These are phyloP conservation scores for Sinhomidia bicolor DNA, from an alignment of 2,888 invertebrate genomes.

Conservation along the genomic window DNA sequence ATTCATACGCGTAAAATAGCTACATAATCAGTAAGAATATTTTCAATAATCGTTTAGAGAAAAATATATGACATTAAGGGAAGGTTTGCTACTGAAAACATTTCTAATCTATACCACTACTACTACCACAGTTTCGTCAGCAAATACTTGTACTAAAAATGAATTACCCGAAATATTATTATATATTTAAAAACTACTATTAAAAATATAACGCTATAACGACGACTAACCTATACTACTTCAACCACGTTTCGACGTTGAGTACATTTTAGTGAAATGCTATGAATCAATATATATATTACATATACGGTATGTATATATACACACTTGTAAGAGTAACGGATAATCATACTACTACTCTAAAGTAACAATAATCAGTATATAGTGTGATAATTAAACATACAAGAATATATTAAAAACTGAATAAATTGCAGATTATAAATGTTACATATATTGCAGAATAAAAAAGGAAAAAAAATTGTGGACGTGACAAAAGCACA, in stretches of 20 bases:
- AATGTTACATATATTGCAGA: not conserved
- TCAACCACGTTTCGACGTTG: constrained; percentile 50
- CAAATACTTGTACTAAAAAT: constrained; percentile 46
- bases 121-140: not conserved
- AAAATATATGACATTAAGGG: not conserved
- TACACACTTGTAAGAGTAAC: not conserved
- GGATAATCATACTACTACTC: constrained; percentile 39
- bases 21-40: not conserved
- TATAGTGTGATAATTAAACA: constrained; percentile 60
- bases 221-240: constrained; percentile 32
- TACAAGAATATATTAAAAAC: not conserved
- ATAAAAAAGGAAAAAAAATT: not conserved
- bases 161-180: constrained; percentile 16
- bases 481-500: not conserved
- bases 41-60: constrained; percentile 22
- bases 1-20: not conserved
- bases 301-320: constrained; percentile 18
- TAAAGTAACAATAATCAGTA: constrained; percentile 42
- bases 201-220: constrained; percentile 48
- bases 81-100: constrained; percentile 11
- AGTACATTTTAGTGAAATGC: constrained; percentile 50
- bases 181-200: constrained; percentile 12
- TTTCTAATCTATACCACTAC: constrained; percentile 4
- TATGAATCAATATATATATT: constrained; percentile 21
- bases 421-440: not conserved